Conservation (phyloP, 2,888 invertebrate genomes). For the Troglohyphantes excavatus region DNA sequence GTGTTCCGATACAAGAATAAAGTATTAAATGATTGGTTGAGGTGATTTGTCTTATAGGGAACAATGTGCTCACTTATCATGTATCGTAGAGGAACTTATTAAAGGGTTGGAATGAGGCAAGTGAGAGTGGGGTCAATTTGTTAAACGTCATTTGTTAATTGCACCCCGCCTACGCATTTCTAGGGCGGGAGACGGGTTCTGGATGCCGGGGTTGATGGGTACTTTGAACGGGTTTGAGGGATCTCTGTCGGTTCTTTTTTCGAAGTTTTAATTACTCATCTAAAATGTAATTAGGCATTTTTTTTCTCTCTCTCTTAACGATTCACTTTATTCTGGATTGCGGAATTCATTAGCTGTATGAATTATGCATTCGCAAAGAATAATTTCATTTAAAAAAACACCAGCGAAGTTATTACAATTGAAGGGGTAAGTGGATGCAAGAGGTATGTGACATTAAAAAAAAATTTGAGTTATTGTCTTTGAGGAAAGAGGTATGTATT, state of each 20-base stretch:
- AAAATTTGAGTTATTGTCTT: no score
- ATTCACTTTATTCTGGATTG: no score
- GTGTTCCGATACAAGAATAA: slow-evolving; percentile 31
- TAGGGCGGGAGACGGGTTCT: slow-evolving; percentile 41
- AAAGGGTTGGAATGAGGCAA: slow-evolving; percentile 15
- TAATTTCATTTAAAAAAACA: no score
- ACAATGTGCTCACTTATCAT: slow-evolving; percentile 62
- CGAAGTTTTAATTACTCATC: neutral
- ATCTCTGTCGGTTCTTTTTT: neutral
- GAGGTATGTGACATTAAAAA: no score
- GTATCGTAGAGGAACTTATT: slow-evolving; percentile 42
- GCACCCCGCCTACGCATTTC: slow-evolving; percentile 58
- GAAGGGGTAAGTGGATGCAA: no score
- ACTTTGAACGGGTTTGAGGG: slow-evolving; percentile 27
- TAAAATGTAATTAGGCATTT: neutral
- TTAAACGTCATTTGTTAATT: slow-evolving; percentile 75
- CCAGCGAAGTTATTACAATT: no score
- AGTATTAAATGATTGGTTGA: slow-evolving; percentile 46
- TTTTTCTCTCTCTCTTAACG: no score
- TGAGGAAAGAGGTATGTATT: no score
- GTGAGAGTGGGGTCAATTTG: slow-evolving; percentile 64
- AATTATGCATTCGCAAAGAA: no score
- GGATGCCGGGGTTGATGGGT: slow-evolving; percentile 33
- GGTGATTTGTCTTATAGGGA: slow-evolving; percentile 56
- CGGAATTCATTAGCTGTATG: no score